These are phyloP conservation scores for Parambassis ranga DNA, from an alignment of 2,797 vertebrate genomes.

Conservation along the genomic window DNA sequence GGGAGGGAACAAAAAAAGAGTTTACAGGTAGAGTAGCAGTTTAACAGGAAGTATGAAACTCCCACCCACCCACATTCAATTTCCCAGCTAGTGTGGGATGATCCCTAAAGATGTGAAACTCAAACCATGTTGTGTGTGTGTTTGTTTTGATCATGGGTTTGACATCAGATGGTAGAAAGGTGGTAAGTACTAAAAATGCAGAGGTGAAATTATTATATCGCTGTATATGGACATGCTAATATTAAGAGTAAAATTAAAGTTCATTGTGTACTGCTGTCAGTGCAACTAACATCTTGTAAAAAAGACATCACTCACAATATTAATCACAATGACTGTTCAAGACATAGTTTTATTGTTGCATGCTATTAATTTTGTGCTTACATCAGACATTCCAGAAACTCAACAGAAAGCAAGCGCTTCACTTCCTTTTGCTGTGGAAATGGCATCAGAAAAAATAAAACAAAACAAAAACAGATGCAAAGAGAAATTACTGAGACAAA, in stretches of 20 bases:
- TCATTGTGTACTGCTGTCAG: background rate
- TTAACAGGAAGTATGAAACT: constrained; percentile 60
- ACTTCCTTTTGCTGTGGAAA: constrained; percentile 20
- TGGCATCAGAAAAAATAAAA: constrained; percentile 27
- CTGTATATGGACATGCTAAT: background rate
- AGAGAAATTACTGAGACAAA: constrained; percentile 15
- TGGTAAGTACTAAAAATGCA: background rate
- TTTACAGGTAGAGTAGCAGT: constrained; percentile 51
- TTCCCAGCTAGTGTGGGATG: constrained; percentile 60
- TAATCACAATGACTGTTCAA: constrained; percentile 6
- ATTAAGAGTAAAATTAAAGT: background rate
- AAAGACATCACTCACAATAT: background rate
- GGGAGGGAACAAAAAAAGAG: constrained; percentile 49
- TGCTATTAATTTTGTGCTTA: constrained; percentile 18
- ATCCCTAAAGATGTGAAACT: constrained; percentile 61
- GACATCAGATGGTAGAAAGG: constrained; percentile 24
- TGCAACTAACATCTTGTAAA: background rate
- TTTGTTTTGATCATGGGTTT: constrained; percentile 53
- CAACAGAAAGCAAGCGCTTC: constrained; percentile 13
- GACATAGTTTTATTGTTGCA: constrained; percentile 11
- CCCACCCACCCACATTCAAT: constrained; percentile 52
- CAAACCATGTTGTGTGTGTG: constrained; percentile 24
- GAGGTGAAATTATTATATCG: background rate
- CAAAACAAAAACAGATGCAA: constrained; percentile 55
- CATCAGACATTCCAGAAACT: constrained; percentile 35